Percentiles rank a stretch among this genome's conserved stretches.
phyloP scores from a whole-genome alignment of 2,888 invertebrate species.

The Achlya flavicornis region DNA sequence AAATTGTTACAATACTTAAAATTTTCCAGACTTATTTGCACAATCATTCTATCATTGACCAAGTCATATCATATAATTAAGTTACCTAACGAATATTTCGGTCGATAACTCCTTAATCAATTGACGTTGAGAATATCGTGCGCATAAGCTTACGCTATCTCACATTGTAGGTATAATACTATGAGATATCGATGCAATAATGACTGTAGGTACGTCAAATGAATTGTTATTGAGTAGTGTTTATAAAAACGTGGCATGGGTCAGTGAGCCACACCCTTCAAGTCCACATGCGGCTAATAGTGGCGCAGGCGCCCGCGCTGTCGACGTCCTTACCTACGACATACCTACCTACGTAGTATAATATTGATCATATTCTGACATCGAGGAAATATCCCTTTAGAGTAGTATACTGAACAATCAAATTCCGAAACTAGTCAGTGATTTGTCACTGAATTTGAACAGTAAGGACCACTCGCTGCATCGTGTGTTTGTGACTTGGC shows the following conservation, averaged over 20 bases:
- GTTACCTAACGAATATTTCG: not conserved
- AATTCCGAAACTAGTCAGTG: too few species aligned
- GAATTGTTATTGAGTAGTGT: not conserved
- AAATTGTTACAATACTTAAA: too few species aligned
- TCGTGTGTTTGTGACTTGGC: too few species aligned
- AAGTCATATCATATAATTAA: not conserved
- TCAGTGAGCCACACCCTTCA: constrained; percentile 27
- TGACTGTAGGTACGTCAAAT: not conserved
- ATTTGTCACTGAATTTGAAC: too few species aligned
- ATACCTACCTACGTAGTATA: not conserved
- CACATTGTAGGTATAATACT: not conserved
- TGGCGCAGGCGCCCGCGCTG: not conserved
- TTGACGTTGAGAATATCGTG: not conserved
- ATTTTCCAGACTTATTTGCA: too few species aligned
- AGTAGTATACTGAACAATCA: too few species aligned
- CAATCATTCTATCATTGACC: not conserved
- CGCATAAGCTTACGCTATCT: constrained; percentile 1
- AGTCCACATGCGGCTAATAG: constrained; percentile 17
- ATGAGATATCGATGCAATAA: not conserved
- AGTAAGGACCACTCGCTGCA: too few species aligned
- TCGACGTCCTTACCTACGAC: not conserved
- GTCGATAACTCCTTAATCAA: not conserved
- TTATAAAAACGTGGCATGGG: constrained; percentile 19
- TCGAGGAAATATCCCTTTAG: too few species aligned
- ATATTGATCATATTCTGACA: too few species aligned